phyloP scores from a whole-genome alignment of 2,797 vertebrate species.

The Loris lydekkerianus region DNA sequence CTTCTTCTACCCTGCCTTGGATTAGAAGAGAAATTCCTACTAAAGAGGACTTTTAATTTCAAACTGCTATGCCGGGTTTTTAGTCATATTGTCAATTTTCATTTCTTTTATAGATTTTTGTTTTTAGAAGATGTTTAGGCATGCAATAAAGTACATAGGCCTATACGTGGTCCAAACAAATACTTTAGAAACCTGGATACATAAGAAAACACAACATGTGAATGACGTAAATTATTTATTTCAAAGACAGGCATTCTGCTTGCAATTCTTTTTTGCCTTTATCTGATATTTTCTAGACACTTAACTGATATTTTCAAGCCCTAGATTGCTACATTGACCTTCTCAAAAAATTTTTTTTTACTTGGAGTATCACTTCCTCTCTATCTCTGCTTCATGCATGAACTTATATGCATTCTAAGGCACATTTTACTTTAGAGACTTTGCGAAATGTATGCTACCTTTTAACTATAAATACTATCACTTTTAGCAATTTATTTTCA shows the following conservation, averaged over 20 bases:
- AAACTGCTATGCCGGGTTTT: neutral
- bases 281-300: neutral
- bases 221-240: neutral
- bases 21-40: neutral
- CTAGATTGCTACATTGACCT: neutral
- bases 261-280: neutral
- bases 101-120: neutral
- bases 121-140: neutral
- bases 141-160: neutral
- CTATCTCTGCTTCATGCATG: neutral
- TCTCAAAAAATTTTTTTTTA: neutral
- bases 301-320: neutral
- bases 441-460: neutral
- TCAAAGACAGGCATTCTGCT: neutral
- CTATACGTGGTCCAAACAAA: neutral
- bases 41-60: constrained; percentile 13
- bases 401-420: neutral
- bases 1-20: neutral
- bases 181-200: neutral
- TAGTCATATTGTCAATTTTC: neutral
- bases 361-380: neutral
- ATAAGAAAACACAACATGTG: neutral
- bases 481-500: neutral
- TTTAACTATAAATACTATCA: neutral
- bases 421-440: neutral